Evolutionary conservation across 2,797 vertebrate genomes (phyloP).

Genomic region (Acridotheres tristis): DNA sequence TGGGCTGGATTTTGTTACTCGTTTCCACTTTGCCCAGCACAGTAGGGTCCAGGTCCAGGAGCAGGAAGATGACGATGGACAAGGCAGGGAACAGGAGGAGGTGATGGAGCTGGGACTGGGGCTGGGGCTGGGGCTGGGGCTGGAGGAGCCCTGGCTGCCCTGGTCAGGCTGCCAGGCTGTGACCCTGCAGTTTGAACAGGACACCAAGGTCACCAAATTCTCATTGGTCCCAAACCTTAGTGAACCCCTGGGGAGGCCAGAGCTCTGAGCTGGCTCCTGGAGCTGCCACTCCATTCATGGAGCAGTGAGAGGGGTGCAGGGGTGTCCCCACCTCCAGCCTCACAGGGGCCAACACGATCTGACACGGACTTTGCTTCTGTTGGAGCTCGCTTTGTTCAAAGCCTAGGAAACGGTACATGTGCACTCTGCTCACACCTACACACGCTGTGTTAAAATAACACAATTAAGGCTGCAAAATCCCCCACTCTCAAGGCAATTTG

Average conservation of each 20-base stretch:
- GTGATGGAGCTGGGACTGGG: not conserved
- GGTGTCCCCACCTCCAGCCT: not conserved
- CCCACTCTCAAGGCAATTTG: conserved; percentile 49
- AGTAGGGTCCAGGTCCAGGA: not conserved
- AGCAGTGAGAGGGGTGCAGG: rapidly evolving
- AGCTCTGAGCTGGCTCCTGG: rapidly evolving
- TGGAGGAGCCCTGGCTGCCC: not conserved
- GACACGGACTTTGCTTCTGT: not conserved
- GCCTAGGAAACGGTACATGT: conserved; percentile 64
- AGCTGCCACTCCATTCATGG: rapidly evolving
- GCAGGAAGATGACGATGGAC: not conserved
- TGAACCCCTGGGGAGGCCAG: rapidly evolving
- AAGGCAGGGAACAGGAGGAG: not conserved
- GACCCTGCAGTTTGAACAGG: not conserved
- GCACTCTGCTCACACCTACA: conserved; percentile 67
- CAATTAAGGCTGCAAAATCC: conserved; percentile 65
- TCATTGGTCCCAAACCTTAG: not conserved
- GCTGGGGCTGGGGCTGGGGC: not conserved
- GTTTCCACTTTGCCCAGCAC: not conserved
- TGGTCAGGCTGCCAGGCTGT: not conserved
- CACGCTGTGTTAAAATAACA: conserved; percentile 66
- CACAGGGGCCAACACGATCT: not conserved
- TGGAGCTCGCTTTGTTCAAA: conserved; percentile 45
- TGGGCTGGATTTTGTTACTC: not conserved
- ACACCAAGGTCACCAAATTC: not conserved